Evolutionary conservation across 2,113 vertebrate species (phyloP).

Genomic region (Anoplopoma fimbria): DNA sequence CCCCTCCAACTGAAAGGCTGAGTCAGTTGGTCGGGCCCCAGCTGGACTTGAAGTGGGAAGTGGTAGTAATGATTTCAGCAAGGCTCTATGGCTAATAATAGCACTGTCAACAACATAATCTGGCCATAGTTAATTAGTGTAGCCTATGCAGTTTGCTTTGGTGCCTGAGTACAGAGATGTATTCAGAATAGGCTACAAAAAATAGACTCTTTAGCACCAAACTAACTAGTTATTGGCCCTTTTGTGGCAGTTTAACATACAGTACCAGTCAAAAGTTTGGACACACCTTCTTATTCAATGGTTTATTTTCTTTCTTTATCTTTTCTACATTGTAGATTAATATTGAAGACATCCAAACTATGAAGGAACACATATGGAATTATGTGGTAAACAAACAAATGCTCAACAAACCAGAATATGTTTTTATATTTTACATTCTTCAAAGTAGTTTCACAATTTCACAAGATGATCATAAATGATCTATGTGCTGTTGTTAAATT

Average conservation of each 20-base stretch:
- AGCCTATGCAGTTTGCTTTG: neutral
- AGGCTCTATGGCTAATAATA: neutral
- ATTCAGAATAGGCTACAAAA: neutral
- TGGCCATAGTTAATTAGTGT: neutral
- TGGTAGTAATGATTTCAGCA: neutral
- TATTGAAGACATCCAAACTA: no score
- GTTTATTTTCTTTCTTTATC: no score
- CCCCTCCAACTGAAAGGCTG: neutral
- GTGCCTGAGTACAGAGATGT: neutral
- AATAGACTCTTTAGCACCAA: neutral
- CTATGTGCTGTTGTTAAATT: neutral
- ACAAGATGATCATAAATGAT: neutral
- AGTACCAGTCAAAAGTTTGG: no score
- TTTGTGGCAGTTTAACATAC: no score
- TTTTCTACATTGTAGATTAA: no score
- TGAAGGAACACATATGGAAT: no score
- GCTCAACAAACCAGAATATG: no score
- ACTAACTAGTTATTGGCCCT: neutral
- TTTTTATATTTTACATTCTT: no score
- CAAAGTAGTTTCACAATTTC: no score
- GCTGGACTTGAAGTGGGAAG: neutral
- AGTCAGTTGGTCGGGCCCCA: neutral
- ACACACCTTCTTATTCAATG: no score
- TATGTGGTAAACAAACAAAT: no score
- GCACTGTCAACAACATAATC: slow-evolving; percentile 8